Conservation (phyloP, 2,797 vertebrate genomes). For the Lutjanus argentimaculatus region DNA sequence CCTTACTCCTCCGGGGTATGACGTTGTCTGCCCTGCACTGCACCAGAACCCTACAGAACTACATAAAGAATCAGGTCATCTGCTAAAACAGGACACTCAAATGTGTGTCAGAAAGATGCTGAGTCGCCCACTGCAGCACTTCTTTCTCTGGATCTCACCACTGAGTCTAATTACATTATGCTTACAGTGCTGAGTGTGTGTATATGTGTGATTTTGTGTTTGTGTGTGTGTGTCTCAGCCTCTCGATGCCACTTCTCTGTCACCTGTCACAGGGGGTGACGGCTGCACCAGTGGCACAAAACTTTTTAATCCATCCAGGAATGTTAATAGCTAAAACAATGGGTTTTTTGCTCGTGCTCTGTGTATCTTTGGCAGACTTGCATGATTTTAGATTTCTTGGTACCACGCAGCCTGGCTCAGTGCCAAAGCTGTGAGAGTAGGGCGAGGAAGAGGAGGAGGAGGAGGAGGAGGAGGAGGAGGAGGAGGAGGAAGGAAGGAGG, state of each 20-base stretch:
- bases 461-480: constrained; percentile 32
- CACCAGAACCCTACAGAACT: constrained; percentile 69
- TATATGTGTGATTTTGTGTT: too few species aligned
- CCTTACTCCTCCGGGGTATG: constrained; percentile 25
- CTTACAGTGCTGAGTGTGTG: constrained; percentile 25
- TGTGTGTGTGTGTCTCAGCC: constrained; percentile 9
- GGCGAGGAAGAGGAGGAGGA: constrained; percentile 17
- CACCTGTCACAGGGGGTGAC: constrained; percentile 25
- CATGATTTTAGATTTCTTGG: constrained; percentile 65
- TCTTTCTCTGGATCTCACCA: constrained; percentile 36
- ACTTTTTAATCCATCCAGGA: constrained; percentile 36
- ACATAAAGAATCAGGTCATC: constrained; percentile 75
- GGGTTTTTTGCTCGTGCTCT: constrained; percentile 37
- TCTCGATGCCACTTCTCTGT: constrained; percentile 7
- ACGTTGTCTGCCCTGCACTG: constrained; percentile 48
- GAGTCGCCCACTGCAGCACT: constrained; percentile 66
- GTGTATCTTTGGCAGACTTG: constrained; percentile 41
- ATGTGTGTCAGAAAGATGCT: constrained; percentile 79
- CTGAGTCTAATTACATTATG: constrained; percentile 50
- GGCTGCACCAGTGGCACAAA: constrained; percentile 17
- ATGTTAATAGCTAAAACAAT: constrained; percentile 36
- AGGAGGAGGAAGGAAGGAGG: constrained; percentile 20
- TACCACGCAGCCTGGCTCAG: constrained; percentile 64
- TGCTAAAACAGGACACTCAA: constrained; percentile 58
- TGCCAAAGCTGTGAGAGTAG: constrained; percentile 60